Conservation (phyloP, 1,140 invertebrate species). For the Eueides isabella region DNA sequence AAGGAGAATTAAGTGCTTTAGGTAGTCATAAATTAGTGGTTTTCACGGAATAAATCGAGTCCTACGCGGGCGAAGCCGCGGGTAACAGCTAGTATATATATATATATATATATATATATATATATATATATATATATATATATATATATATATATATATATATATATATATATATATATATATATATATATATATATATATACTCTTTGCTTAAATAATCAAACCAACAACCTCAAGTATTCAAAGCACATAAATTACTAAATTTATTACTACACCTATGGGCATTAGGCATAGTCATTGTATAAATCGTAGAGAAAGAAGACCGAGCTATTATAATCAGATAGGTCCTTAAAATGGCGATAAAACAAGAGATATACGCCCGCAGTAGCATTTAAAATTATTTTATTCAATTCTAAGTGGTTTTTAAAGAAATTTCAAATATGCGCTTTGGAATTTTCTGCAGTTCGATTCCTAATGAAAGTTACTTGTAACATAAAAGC, state of each 20-base stretch:
- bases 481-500: not conserved
- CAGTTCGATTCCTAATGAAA: slow-evolving; percentile 30
- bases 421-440: slow-evolving; percentile 12
- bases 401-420: not conserved
- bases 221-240: not conserved
- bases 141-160: no score
- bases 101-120: no score
- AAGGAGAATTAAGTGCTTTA: no score
- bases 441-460: not conserved
- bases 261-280: not conserved
- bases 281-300: not conserved
- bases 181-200: no score
- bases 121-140: no score
- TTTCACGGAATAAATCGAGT: no score
- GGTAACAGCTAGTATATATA: no score
- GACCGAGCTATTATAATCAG: slow-evolving; percentile 7
- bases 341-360: slow-evolving; percentile 4
- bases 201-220: slow-evolving; percentile 1
- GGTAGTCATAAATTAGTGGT: no score
- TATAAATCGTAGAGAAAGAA: not conserved
- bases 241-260: not conserved
- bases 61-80: no score
- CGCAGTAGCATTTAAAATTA: slow-evolving; percentile 2
- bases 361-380: slow-evolving; percentile 10
- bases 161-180: no score